Percentiles rank a stretch among this genome's conserved stretches.
phyloP scores from a whole-genome alignment of 2,113 vertebrate genomes.

The Ochotona curzoniae region DNA sequence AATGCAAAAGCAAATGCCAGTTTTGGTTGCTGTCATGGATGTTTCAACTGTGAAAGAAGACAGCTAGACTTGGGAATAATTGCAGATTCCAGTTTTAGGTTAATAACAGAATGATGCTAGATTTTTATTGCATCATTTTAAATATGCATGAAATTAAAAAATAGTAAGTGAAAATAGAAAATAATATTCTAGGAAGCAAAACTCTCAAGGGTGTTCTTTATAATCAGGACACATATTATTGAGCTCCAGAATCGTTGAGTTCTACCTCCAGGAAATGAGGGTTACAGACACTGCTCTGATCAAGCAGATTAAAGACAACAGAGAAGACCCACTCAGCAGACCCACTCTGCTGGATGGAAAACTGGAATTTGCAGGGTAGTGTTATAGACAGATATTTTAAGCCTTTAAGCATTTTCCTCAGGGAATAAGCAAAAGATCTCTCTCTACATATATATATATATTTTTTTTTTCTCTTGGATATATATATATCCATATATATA shows the following conservation, averaged over 20 bases:
- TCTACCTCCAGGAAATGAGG: neutral
- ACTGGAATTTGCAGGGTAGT: conserved; percentile 87
- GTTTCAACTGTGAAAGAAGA: conserved; percentile 86
- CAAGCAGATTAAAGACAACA: conserved; percentile 33
- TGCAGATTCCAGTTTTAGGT: conserved; percentile 87
- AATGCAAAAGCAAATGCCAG: conserved; percentile 90
- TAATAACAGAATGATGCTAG: conserved; percentile 67
- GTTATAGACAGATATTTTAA: conserved; percentile 83
- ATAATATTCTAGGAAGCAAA: conserved; percentile 15
- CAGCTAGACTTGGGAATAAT: conserved; percentile 80
- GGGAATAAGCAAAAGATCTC: conserved; percentile 53
- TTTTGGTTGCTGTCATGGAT: conserved; percentile 86
- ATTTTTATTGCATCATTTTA: neutral
- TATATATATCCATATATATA: too few species aligned
- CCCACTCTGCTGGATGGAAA: conserved; percentile 71
- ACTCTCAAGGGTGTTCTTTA: neutral
- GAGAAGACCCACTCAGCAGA: neutral
- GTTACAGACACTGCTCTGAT: neutral
- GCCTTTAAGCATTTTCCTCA: conserved; percentile 88
- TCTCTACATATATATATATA: too few species aligned
- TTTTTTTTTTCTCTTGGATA: too few species aligned
- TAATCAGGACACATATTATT: neutral
- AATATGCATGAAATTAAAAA: neutral
- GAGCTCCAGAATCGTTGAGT: neutral
- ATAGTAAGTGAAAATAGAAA: neutral